These are phyloP conservation scores for Caenorhabditis sp. DNA, from an alignment of 2,888 invertebrate genomes.

Conservation along the genomic window DNA sequence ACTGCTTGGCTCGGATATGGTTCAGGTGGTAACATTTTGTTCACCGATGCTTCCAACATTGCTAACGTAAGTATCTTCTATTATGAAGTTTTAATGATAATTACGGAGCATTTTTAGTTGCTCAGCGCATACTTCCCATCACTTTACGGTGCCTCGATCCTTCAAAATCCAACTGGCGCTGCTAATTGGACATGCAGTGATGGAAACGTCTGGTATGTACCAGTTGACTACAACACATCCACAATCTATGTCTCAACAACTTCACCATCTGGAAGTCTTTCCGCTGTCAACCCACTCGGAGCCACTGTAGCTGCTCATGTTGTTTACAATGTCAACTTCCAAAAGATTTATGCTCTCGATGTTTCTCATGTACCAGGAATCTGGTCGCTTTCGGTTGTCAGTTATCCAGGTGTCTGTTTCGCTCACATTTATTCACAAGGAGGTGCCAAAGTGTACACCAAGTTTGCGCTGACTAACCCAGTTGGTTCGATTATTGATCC, in stretches of 20 bases:
- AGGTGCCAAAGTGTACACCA: slow-evolving; percentile 52
- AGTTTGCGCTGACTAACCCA: slow-evolving; percentile 37
- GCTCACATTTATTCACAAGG: slow-evolving; percentile 53
- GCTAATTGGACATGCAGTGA: slow-evolving; percentile 34
- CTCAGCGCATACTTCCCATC: slow-evolving; percentile 46
- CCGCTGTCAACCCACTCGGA: slow-evolving; percentile 36
- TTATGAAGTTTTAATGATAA: too few relatives aligned
- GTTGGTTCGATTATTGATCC: slow-evolving; percentile 34
- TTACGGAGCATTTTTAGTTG: slow-evolving; percentile 32
- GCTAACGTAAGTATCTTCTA: slow-evolving; percentile 9
- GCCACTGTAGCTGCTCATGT: slow-evolving; percentile 11
- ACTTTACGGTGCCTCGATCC: slow-evolving; percentile 40
- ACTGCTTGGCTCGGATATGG: slow-evolving; percentile 49
- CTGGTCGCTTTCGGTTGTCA: slow-evolving; percentile 24
- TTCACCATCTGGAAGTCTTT: slow-evolving; percentile 34
- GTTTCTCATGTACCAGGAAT: slow-evolving; percentile 38
- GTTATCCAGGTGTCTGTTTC: slow-evolving; percentile 44
- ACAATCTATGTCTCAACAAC: slow-evolving; percentile 47
- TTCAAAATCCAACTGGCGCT: slow-evolving; percentile 51
- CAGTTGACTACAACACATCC: slow-evolving; percentile 51
- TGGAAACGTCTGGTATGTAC: slow-evolving; percentile 39
- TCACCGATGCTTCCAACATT: slow-evolving; percentile 23
- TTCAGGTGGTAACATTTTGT: slow-evolving; percentile 49
- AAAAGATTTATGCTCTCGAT: slow-evolving; percentile 43
- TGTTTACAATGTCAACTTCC: slow-evolving; percentile 27